Percentiles rank a stretch among this genome's conserved stretches.
These are phyloP conservation scores for Aptenodytes forsteri DNA, from an alignment of 2,113 vertebrate genomes.

Conservation along the genomic window DNA sequence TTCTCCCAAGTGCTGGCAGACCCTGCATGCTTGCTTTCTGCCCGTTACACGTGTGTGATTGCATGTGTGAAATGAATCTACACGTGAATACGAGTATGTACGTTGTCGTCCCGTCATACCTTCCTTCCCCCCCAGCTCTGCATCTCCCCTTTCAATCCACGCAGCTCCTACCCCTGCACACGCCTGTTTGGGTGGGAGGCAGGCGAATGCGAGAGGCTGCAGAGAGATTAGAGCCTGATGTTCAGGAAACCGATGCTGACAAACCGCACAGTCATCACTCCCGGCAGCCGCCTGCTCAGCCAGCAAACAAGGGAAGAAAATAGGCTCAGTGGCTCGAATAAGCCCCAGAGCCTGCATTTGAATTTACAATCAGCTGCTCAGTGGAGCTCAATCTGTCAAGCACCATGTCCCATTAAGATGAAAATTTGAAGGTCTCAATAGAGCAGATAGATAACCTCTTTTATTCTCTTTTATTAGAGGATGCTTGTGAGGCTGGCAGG, in stretches of 20 bases:
- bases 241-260: not conserved
- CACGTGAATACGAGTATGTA: fast-evolving
- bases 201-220: not conserved
- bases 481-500: not conserved
- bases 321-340: not conserved
- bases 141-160: not conserved
- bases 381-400: conserved; percentile 36
- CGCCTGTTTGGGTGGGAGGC: not conserved
- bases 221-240: not conserved
- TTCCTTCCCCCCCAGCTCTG: not conserved
- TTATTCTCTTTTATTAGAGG: not conserved
- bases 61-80: fast-evolving
- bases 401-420: conserved; percentile 16
- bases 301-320: not conserved
- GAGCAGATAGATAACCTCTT: not conserved
- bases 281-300: not conserved
- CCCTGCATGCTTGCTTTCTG: not conserved
- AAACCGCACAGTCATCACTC: not conserved
- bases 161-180: not conserved
- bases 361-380: conserved; percentile 40
- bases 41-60: fast-evolving
- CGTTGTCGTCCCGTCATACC: fast-evolving
- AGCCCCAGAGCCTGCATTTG: conserved; percentile 8
- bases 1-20: not conserved
- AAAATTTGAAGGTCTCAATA: conserved; percentile 31